A percentile compares a stretch with the other conserved stretches of the same genome.
These are phyloP conservation scores for Paralichthys olivaceus DNA, from an alignment of 2,113 vertebrate species.

Conservation along the genomic window DNA sequence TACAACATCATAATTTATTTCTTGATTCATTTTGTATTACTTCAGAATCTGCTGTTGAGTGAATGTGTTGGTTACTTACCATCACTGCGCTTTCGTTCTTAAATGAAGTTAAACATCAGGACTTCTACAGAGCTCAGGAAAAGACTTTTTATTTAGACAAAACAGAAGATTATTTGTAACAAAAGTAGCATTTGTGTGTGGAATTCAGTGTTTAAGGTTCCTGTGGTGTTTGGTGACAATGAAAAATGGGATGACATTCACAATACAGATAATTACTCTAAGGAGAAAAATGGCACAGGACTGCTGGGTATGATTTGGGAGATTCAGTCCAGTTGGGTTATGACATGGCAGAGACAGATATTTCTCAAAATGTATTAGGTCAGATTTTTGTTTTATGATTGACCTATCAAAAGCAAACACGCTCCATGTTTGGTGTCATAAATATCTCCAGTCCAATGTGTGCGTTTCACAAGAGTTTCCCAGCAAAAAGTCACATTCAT, in stretches of 20 bases:
- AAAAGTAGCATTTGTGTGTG: constrained; percentile 44
- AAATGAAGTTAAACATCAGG: not conserved
- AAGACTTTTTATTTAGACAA: constrained; percentile 65
- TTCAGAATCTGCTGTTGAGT: not conserved
- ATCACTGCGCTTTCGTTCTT: too few relatives aligned
- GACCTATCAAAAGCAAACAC: constrained; percentile 20
- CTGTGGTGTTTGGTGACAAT: constrained; percentile 35
- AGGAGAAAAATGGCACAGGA: not conserved
- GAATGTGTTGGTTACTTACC: not conserved
- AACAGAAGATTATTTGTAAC: constrained; percentile 43
- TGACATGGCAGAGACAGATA: not conserved
- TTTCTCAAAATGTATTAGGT: constrained; percentile 6
- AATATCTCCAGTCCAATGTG: constrained; percentile 11
- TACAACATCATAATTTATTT: not conserved
- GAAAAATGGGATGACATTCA: constrained; percentile 8
- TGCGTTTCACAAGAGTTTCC: constrained; percentile 1
- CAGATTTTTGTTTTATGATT: constrained; percentile 12
- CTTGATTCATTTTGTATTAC: not conserved
- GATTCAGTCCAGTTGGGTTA: constrained; percentile 7
- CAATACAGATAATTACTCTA: not conserved
- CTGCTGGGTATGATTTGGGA: not conserved
- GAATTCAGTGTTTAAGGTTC: constrained; percentile 43
- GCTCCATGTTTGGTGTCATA: constrained; percentile 17
- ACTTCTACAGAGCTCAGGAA: constrained; percentile 24
- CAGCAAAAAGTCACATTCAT: constrained; percentile 21